Evolutionary conservation across 2,888 invertebrate genomes (phyloP), one percentile per base, ranked within the genome.

Genomic region (Drosophila formosana): DNA sequence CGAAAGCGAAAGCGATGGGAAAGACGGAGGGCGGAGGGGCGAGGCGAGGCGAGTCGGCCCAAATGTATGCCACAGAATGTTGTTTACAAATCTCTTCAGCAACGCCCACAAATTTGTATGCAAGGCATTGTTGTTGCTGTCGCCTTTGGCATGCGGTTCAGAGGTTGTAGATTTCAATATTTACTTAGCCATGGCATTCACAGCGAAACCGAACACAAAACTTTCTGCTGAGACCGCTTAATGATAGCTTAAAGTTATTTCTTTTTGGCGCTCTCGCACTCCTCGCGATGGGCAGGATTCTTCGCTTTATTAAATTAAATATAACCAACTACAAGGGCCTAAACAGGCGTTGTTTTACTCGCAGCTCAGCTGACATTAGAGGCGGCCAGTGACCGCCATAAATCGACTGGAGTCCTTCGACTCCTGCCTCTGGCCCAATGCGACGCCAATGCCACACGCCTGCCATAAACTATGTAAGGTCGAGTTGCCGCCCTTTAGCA

Each of bases 41-140:
- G 39, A 28, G 47, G 45, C 25, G 58, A 34, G 53, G 58, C 63
- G 57, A 53, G 56, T 58, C 64, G 67, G 73, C 75, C 72, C 47
- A 86, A 89, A 89, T 84, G 73, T 81, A 78, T 80, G 82, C 81
- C 80, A 82, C 86, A 81, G 76, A 81, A 81, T 82, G 78, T 88
- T 88, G 88, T 88, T 89, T 88, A 89, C 88, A 89, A 89, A 89
- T 88, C 84, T 86, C 84, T 82, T 81, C 68, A 75, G 74, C 66
- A 68, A 82, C 83, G 77, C 88, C 88, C 83, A 83, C 83, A 89
- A 82, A 85, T 82, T 87, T 83, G 82, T 80, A 84, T 84, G 87
- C 80, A 63, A 53, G 78, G 57, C 73, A 81, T 80, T 80, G 63
- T 71, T 66, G 77, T 80, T 86, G 80, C 76, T 80, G 70, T 62